These are phyloP conservation scores for Baronia brevicornis DNA, from an alignment of 2,888 invertebrate genomes.

Conservation along the genomic window DNA sequence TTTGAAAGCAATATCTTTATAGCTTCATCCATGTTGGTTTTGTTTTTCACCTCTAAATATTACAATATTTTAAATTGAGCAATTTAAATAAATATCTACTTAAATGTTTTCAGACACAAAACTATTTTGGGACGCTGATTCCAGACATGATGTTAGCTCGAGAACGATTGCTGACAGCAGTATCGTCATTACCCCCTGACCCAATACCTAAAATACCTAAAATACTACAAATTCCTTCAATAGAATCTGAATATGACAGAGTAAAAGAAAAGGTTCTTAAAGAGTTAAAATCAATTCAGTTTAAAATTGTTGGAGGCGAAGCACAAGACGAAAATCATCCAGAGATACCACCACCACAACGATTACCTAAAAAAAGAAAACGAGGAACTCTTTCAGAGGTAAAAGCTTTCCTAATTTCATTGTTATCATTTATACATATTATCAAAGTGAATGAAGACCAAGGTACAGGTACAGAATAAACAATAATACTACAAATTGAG, in stretches of 20 bases:
- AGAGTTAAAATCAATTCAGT: slow-evolving; percentile 79
- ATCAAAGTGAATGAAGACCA: slow-evolving; percentile 18
- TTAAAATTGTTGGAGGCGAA: slow-evolving; percentile 82
- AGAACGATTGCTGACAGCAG: slow-evolving; percentile 80
- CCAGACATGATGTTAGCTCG: slow-evolving; percentile 85
- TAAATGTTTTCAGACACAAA: no score
- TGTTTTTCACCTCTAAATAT: no score
- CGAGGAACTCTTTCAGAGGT: slow-evolving; percentile 60
- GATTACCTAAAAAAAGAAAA: slow-evolving; percentile 76
- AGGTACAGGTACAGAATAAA: not conserved
- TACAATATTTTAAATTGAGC: no score
- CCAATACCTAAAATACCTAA: slow-evolving; percentile 57
- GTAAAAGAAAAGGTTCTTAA: slow-evolving; percentile 77
- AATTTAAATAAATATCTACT: no score
- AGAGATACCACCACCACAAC: slow-evolving; percentile 77
- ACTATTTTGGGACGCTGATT: no score
- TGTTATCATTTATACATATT: not conserved
- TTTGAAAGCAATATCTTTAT: no score
- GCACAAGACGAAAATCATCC: slow-evolving; percentile 88
- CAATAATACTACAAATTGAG: no score
- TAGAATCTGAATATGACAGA: slow-evolving; percentile 61
- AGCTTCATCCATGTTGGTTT: no score
- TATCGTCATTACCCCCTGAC: slow-evolving; percentile 80
- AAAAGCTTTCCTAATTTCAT: slow-evolving; percentile 2
- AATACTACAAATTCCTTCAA: slow-evolving; percentile 47